Base-by-base conservation (phyloP, 2,797 vertebrate genomes). In the Ctenopoma kingsleyae region DNA sequence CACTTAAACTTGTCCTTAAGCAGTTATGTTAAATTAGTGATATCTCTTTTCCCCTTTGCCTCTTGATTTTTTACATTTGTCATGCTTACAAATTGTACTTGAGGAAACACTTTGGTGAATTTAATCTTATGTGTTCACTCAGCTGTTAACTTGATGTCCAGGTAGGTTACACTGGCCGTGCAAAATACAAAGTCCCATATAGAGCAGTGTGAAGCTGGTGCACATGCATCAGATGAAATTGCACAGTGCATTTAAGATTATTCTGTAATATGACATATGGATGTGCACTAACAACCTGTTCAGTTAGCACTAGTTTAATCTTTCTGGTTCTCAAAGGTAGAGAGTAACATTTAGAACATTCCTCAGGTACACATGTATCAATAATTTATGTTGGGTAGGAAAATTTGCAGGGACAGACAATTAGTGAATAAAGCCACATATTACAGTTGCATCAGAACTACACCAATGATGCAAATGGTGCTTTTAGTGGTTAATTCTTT, bases 1-100 rank as follows among this genome's bases (percentile, higher is more conserved):
- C 63, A 41, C 63, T 83, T 78, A 76, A 85, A 80, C 52, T 71
- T 70, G 57, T 78, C 80, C 71, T 74, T 46, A 72, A 80, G 82
- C 76, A 70, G 19, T 74, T 66, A 67, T 71, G 63, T 78, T 87
- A 51, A 85, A 76, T 78, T 74, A 78, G 44, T 68, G 15, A 75
- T 58, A 38, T 49, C 17, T 40, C 43, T 35, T 23, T 51, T 17
- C 23, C n/a, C n/a, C 47, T 1, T 52, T 25, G 38, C 49, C 12
- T 17, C 23, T 68, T 30, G n/a, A 16, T 57, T 62, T n/a, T 65
- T 67, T 10, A 52, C 51, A 70, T 75, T 67, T 22, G 20, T 35
- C 36, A 11, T 8, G 50, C 48, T 40, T 53, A 16, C 35, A 59
- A 12, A 51, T 76, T 74, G 67, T 48, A 52, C 61, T 64, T 27